Base-by-base conservation (phyloP, 2,888 invertebrate species). In the Lasioglossum oenotherae region DNA sequence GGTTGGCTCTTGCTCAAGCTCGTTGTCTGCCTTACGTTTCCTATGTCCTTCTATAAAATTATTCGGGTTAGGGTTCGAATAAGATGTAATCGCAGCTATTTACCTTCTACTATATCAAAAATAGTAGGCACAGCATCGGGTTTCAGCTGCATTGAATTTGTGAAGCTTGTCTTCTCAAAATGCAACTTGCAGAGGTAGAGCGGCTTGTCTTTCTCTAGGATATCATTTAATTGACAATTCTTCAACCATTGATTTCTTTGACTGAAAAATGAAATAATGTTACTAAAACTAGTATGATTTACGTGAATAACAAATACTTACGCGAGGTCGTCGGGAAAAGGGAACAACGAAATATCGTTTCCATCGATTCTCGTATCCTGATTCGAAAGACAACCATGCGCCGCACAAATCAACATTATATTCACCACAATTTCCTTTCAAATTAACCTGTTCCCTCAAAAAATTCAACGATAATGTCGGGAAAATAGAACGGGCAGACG, bases 121-220 rank as follows among this genome's bases (percentile, higher is more conserved):
- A 92, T 79, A 57, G 89, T 91, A 44, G 93, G 92, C 19, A 86
- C 57, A 14, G 91, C 89, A 46, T 80, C 82, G 0, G 89, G 71
- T 41, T 87, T 90, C 23, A 92, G 69, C 14, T 87, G 80, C 16
- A 78, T 82, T 19, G 84, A 78, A 44, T 76, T 12, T 0, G 80
- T 84, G 44, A 92, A 90, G 38, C 74, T 60, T 8, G n/a, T 49
- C 46, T 87, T 82, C n/a, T 90, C 90, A 80, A 92, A 93, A 46
- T 93, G 92, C 6, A 92, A 71, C 82, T 92, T 90, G 31, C 93
- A 93, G 1, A 93, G 27, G 1, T 82, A 57, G 10, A 82, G 35
- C 23, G 69, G 27, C 19, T 80, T 74, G 27, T 85, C 38, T 1
- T 38, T 75, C 27, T 72, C 74, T n/a, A 10, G n/a, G 16, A 71